Evolutionary conservation across 2,888 invertebrate genomes (phyloP).

Genomic region (Beris morrisii): DNA sequence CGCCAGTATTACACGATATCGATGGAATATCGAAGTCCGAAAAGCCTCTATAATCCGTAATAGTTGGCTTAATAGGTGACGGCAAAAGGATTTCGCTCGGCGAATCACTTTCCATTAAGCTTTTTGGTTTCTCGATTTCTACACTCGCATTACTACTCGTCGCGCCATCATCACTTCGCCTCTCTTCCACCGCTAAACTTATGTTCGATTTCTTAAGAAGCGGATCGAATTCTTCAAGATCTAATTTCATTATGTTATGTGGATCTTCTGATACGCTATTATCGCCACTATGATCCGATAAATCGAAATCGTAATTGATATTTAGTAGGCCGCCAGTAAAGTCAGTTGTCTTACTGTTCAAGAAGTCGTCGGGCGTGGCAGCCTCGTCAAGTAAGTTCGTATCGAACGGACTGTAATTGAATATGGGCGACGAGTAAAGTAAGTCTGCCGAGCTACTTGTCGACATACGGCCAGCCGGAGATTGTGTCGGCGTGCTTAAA

Average conservation of each 20-base stretch:
- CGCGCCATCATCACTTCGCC: not conserved
- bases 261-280: slow-evolving; percentile 66
- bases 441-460: slow-evolving; percentile 56
- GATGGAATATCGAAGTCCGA: slow-evolving; percentile 66
- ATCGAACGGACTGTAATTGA: slow-evolving; percentile 60
- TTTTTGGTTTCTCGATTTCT: slow-evolving; percentile 40
- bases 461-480: slow-evolving; percentile 40
- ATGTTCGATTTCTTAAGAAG: slow-evolving; percentile 36
- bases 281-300: slow-evolving; percentile 73
- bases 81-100: slow-evolving; percentile 59
- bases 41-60: slow-evolving; percentile 63
- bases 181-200: not conserved
- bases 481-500: slow-evolving; percentile 30
- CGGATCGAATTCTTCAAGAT: slow-evolving; percentile 56
- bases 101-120: slow-evolving; percentile 53
- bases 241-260: slow-evolving; percentile 56
- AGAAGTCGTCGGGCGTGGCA: slow-evolving; percentile 63
- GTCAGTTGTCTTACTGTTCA: slow-evolving; percentile 51
- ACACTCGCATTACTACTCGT: slow-evolving; percentile 5
- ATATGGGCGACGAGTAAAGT: slow-evolving; percentile 63
- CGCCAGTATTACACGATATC: slow-evolving; percentile 67
- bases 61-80: slow-evolving; percentile 62
- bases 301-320: slow-evolving; percentile 75
- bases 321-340: slow-evolving; percentile 66
- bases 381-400: slow-evolving; percentile 63